Base-by-base conservation (phyloP, 2,888 invertebrate species). In the Pimpla rufipes region DNA sequence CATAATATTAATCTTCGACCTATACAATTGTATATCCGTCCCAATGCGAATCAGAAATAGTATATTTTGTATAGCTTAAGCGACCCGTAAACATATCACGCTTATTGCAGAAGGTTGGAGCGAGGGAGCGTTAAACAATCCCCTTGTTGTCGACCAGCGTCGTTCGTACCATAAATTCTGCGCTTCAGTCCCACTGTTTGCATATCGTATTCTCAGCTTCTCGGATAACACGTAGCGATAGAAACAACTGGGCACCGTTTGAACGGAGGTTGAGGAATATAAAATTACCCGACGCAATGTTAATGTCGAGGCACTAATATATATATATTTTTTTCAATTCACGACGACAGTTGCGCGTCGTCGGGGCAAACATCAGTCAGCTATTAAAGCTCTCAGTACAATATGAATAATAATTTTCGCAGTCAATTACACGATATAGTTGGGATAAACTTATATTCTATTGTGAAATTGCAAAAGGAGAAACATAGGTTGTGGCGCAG, bases 61-160 rank as follows among this genome's bases (percentile, higher is more conserved):
- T 40, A 78, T 78, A 78, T 78, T 52, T 62, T 23, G 40, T 16
- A 47, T 50, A 70, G 35, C 42, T 45, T 45, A 40, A 52, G 18
- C 59, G n/a, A 76, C 0, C 67, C 42, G 52, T 40, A 77, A 55
- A 73, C 71, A 83, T 77, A 83, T 80, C 67, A 68, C 23, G 62
- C 76, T 73, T 47, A 45, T 62, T 47, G 13, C 59, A 45, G 45
- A 55, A 35, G 11, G 50, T 50, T 45, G 18, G 13, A 35, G 59
- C 29, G 23, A 42, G 8, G 23, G 0, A 62, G 13, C 7, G n/a
- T 76, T 67, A 59, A 23, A 55, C 52, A 57, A 55, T 40, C 13
- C 37, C 10, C 23, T 55, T 75, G 8, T n/a, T 16, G 59, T 6
- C 35, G 35, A 11, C 6, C 11, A 23, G 11, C 13, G 1, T n/a